These are phyloP conservation scores for Octopus sinensis DNA, from an alignment of 1,140 invertebrate species.

Conservation along the genomic window DNA sequence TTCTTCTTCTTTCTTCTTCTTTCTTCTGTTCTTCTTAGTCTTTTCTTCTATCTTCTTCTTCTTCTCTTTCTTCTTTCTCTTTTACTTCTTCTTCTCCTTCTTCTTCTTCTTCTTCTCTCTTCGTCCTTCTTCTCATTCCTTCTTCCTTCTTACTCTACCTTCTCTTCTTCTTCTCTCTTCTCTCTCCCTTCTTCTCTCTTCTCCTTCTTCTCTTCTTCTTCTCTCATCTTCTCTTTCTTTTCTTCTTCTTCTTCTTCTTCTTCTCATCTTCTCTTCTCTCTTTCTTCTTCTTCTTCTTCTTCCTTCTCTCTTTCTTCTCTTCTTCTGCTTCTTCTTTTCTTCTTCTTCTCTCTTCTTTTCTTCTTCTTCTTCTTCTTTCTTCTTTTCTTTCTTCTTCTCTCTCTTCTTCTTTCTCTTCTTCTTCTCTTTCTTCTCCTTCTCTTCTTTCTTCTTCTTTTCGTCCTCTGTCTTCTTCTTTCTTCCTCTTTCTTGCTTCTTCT, in stretches of 20 bases:
- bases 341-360: not conserved
- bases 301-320: not conserved
- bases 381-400: not conserved
- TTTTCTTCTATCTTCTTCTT: not conserved
- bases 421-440: not conserved
- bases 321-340: not conserved
- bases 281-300: not conserved
- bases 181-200: not conserved
- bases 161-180: not conserved
- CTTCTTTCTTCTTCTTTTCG: not conserved
- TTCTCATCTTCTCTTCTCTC: not conserved
- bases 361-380: not conserved
- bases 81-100: not conserved
- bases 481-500: no score
- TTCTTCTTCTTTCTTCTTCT: conserved; percentile 3
- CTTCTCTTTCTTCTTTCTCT: not conserved
- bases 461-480: not conserved
- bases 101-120: not conserved
- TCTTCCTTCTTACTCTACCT: not conserved
- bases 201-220: not conserved
- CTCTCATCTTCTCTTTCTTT: not conserved
- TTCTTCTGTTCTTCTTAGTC: not conserved
- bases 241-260: not conserved
- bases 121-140: not conserved
- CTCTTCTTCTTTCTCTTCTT: not conserved